phyloP scores from a whole-genome alignment of 2,797 vertebrate species.

The Aplochiton taeniatus region DNA sequence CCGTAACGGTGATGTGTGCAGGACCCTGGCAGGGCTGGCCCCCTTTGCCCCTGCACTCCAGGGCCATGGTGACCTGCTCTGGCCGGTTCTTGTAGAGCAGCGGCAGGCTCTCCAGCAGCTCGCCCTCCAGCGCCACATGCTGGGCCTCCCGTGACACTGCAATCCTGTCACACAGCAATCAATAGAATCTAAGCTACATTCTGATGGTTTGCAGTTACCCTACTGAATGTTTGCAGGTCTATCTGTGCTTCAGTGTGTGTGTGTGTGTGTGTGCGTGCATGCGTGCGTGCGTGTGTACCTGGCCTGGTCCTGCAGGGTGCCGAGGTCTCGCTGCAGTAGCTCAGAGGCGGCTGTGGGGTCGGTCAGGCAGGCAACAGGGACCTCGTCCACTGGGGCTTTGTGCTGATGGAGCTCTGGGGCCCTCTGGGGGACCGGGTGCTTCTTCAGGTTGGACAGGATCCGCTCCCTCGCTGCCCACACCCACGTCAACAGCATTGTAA shows the following conservation, averaged over 20 bases:
- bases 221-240: neutral
- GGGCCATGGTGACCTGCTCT: slow-evolving; percentile 85
- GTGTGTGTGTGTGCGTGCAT: neutral
- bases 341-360: slow-evolving; percentile 77
- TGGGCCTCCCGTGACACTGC: slow-evolving; percentile 92
- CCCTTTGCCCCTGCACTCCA: slow-evolving; percentile 88
- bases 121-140: slow-evolving; percentile 89
- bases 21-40: slow-evolving; percentile 89
- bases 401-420: slow-evolving; percentile 73
- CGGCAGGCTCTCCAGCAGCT: slow-evolving; percentile 87
- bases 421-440: slow-evolving; percentile 80
- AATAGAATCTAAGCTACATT: neutral
- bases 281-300: slow-evolving; percentile 72
- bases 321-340: slow-evolving; percentile 82
- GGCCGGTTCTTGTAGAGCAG: slow-evolving; percentile 89
- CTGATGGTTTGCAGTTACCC: too few species aligned
- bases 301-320: slow-evolving; percentile 85
- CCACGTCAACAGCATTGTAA: slow-evolving; percentile 8
- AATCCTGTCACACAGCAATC: slow-evolving; percentile 70
- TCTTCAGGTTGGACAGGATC: slow-evolving; percentile 86
- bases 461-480: slow-evolving; percentile 82
- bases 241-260: slow-evolving; percentile 49
- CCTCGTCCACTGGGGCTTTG: slow-evolving; percentile 84
- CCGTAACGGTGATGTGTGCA: slow-evolving; percentile 86
- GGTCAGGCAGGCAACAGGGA: slow-evolving; percentile 77